A percentile compares a stretch with the other conserved stretches of the same genome.
phyloP scores from a whole-genome alignment of 2,113 vertebrate genomes.

The Gavia stellata region DNA sequence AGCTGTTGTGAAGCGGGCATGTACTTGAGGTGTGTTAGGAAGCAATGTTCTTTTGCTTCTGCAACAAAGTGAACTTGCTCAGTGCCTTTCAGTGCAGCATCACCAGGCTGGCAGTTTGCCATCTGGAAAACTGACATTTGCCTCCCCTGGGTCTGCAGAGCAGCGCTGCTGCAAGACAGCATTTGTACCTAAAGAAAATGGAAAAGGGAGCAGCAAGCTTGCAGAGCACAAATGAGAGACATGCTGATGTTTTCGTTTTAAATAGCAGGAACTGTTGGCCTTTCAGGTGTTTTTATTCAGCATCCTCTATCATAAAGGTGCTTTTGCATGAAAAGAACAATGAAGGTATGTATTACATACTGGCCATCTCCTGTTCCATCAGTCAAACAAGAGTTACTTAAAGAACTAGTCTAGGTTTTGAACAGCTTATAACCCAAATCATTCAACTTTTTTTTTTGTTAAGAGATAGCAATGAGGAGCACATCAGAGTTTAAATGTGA shows the following conservation, averaged over 20 bases:
- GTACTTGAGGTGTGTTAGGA: not conserved
- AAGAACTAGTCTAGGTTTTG: not conserved
- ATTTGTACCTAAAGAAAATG: constrained; percentile 21
- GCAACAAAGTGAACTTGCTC: constrained; percentile 24
- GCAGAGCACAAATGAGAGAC: constrained; percentile 37
- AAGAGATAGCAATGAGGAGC: not conserved
- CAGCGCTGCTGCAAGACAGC: not conserved
- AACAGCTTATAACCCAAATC: not conserved
- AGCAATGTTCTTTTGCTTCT: constrained; percentile 18
- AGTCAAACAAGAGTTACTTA: not conserved
- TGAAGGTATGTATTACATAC: not conserved
- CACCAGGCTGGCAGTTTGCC: constrained; percentile 52
- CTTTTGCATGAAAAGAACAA: not conserved
- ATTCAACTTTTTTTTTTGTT: not conserved
- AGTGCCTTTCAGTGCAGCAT: not conserved
- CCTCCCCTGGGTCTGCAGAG: constrained; percentile 36
- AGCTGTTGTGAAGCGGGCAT: not conserved
- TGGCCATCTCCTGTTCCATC: not conserved
- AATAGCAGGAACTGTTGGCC: not conserved
- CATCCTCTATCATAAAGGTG: not conserved
- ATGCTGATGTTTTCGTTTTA: not conserved
- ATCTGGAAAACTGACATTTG: constrained; percentile 50
- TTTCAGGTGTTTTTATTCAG: constrained; percentile 2
- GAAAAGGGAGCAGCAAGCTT: constrained; percentile 22
- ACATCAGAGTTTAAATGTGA: not conserved